Percentiles rank a stretch among this genome's conserved stretches.
Conservation (phyloP, 2,113 vertebrate species). For the Procavia capensis region DNA sequence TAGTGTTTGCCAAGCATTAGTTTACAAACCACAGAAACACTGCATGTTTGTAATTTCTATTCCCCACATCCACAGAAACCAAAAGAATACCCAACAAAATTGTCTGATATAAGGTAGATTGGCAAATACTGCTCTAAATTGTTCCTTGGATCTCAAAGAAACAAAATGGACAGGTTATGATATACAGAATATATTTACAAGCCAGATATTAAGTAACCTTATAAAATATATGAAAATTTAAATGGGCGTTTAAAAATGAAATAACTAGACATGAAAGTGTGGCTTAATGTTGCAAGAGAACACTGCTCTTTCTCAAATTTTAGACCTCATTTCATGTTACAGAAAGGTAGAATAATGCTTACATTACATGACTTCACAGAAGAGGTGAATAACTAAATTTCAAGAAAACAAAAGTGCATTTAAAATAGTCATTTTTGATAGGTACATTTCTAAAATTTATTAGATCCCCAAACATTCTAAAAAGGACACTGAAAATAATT, state of each 20-base stretch:
- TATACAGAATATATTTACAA: background rate
- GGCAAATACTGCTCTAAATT: background rate
- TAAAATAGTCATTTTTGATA: background rate
- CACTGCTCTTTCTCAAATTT: background rate
- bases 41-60: background rate
- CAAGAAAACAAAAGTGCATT: background rate
- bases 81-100: background rate
- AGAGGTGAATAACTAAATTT: background rate
- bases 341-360: background rate
- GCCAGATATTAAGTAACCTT: background rate
- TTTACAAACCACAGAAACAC: background rate
- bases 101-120: background rate
- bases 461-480: background rate
- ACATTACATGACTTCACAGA: background rate
- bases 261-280: background rate
- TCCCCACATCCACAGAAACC: background rate
- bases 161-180: background rate
- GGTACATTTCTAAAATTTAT: background rate
- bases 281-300: background rate
- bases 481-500: background rate
- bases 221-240: conserved; percentile 15
- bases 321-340: background rate
- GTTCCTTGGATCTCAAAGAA: background rate
- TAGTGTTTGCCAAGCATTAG: background rate
- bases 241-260: background rate